Conservation (phyloP, 37 sponge, comb jelly and placozoan genomes). For the Geodia barretti region DNA sequence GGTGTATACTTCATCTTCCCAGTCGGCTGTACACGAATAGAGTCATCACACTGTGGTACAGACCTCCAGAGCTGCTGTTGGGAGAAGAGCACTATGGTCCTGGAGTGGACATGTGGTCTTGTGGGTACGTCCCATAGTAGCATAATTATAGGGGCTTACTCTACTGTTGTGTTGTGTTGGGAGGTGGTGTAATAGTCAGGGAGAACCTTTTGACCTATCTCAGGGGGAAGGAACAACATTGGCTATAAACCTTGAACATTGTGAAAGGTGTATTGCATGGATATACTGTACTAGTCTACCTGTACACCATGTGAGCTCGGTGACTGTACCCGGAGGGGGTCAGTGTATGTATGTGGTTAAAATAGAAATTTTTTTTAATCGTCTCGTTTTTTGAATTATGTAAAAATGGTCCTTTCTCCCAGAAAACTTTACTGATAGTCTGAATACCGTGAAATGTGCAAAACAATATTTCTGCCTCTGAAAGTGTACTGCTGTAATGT, state of each 20-base stretch:
- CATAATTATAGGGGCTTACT: neutral
- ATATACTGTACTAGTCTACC: neutral
- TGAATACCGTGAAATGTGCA: no score
- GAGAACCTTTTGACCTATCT: neutral
- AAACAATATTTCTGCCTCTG: no score
- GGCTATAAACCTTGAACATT: neutral
- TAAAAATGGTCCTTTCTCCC: no score
- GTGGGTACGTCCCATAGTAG: slow-evolving; percentile 72
- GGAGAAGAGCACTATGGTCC: slow-evolving; percentile 98
- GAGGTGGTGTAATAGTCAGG: neutral
- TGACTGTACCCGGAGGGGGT: no score
- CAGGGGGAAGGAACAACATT: neutral
- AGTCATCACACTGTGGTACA: slow-evolving; percentile 98
- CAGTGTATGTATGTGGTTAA: no score
- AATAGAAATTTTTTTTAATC: no score
- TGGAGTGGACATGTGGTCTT: slow-evolving; percentile 96
- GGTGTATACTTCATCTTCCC: no score
- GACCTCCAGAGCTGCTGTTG: slow-evolving; percentile 95
- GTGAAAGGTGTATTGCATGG: neutral
- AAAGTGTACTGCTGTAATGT: no score
- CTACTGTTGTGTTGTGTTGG: neutral
- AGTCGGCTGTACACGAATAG: slow-evolving; percentile 95
- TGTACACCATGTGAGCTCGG: no score
- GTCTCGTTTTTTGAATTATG: no score
- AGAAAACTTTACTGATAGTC: no score